phyloP scores from a whole-genome alignment of 2,797 vertebrate species.

The Alca torda region DNA sequence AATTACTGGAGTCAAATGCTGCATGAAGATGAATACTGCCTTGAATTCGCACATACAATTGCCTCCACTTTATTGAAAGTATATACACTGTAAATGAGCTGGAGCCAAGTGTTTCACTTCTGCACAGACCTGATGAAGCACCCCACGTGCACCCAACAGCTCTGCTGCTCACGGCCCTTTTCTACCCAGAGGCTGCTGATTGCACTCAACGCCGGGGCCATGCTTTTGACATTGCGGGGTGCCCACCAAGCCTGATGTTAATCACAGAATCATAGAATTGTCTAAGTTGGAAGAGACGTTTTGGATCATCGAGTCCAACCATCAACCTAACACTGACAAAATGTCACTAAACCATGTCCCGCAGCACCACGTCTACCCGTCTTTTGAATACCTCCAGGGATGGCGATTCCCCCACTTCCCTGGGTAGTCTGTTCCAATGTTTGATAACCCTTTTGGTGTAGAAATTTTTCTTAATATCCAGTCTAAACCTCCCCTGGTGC shows the following conservation, averaged over 20 bases:
- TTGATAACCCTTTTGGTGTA: not conserved
- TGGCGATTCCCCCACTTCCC: not conserved
- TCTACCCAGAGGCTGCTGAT: not conserved
- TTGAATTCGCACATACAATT: not conserved
- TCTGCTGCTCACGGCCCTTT: not conserved
- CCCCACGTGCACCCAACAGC: rapidly evolving
- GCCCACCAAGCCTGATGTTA: not conserved
- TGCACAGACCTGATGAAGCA: not conserved
- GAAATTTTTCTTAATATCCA: not conserved
- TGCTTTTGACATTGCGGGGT: not conserved
- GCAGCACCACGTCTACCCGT: not conserved
- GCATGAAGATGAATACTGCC: not conserved
- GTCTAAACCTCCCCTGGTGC: not conserved
- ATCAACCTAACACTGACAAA: not conserved
- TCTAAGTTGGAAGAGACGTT: not conserved
- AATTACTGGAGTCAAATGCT: not conserved
- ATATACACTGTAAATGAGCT: not conserved
- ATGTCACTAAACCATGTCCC: not conserved
- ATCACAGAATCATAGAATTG: not conserved
- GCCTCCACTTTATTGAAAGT: not conserved
- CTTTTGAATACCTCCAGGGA: not conserved
- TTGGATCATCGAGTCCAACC: not conserved
- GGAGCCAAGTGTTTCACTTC: not conserved
- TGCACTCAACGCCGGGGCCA: not conserved
- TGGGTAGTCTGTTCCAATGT: not conserved